Evolutionary conservation across 2,888 invertebrate genomes (phyloP).

Genomic region (Metalampra italica): DNA sequence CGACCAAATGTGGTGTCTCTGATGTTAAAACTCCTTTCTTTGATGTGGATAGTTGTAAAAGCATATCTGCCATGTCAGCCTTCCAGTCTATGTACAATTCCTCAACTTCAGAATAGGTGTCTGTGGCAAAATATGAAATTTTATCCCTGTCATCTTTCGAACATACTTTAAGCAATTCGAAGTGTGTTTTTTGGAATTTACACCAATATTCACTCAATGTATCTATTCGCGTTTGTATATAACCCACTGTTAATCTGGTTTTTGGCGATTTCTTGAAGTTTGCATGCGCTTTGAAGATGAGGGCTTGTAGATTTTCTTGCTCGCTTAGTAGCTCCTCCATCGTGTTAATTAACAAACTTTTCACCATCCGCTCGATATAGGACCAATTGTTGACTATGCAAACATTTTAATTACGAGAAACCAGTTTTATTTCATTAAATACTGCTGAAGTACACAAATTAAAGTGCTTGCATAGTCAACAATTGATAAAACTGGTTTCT

Average conservation of each 20-base stretch:
- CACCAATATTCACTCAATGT: not conserved
- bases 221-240: constrained; percentile 3
- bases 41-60: not conserved
- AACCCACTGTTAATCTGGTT: not conserved
- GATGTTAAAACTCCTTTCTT: not conserved
- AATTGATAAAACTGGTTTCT: too few relatives aligned
- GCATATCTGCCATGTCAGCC: not conserved
- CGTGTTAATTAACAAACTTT: not conserved
- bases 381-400: too few relatives aligned
- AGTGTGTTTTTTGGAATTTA: constrained; percentile 2
- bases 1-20: not conserved
- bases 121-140: too few relatives aligned
- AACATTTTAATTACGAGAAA: too few relatives aligned
- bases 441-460: too few relatives aligned
- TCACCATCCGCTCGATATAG: not conserved
- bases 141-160: not conserved
- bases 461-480: too few relatives aligned
- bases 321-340: not conserved
- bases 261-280: not conserved
- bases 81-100: constrained; percentile 1
- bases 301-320: not conserved
- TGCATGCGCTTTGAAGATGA: not conserved
- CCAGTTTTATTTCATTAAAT: too few relatives aligned
- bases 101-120: not conserved
- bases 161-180: not conserved